phyloP scores from a whole-genome alignment of 2,888 invertebrate species.

The Raillietiella orientalis region DNA sequence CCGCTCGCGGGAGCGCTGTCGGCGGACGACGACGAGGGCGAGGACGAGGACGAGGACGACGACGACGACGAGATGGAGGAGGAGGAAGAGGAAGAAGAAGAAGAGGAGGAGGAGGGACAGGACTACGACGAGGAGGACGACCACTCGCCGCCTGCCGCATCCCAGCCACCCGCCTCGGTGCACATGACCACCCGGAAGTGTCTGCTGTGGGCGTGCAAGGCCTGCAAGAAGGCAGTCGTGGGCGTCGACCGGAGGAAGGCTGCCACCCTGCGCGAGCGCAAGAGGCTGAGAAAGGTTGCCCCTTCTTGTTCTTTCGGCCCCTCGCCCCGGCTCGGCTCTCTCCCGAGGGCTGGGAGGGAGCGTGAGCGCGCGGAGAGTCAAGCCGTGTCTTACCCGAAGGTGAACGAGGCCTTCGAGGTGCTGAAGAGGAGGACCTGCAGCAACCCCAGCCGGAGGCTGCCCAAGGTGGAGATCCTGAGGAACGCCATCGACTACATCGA shows the following conservation, averaged over 20 bases:
- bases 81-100: slow-evolving; percentile 4
- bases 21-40: slow-evolving; percentile 6
- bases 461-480: slow-evolving; percentile 85
- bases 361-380: no score
- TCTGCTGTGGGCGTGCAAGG: slow-evolving; percentile 85
- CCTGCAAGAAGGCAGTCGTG: slow-evolving; percentile 82
- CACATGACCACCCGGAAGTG: slow-evolving; percentile 38
- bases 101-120: slow-evolving; percentile 1
- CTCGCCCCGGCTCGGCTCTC: no score
- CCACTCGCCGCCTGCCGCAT: slow-evolving; percentile 16
- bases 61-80: slow-evolving; percentile 6
- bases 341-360: no score
- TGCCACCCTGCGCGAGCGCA: slow-evolving; percentile 71
- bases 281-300: slow-evolving; percentile 58
- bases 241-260: slow-evolving; percentile 86
- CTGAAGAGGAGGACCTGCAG: slow-evolving; percentile 69
- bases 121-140: slow-evolving; percentile 6
- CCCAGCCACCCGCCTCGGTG: slow-evolving; percentile 14
- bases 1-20: no score
- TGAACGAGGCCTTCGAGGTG: slow-evolving; percentile 92
- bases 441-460: slow-evolving; percentile 78
- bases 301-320: not conserved
- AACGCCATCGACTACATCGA: slow-evolving; percentile 97
- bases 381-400: no score
- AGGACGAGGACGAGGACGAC: slow-evolving; percentile 7